Evolutionary conservation across 2,888 invertebrate genomes (phyloP), one percentile per base, ranked within the genome.

Genomic region (Schizaphis graminum): DNA sequence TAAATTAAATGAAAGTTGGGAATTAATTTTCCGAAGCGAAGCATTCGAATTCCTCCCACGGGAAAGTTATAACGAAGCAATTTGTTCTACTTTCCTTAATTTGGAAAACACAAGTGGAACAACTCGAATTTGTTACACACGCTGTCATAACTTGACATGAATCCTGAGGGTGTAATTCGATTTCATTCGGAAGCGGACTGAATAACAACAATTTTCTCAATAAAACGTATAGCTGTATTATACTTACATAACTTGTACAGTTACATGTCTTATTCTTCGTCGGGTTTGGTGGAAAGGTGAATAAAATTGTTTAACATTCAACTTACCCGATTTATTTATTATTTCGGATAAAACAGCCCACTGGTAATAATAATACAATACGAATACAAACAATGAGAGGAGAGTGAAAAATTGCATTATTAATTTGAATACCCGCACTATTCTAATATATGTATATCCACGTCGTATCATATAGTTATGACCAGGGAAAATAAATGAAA

Each of bases 1-100:
- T 89, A 85, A 93, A 93, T 90, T 90, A 90, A 90, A 93, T 35
- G 56, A 93, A 89, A 89, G 93, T 89, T 85, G 89, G 28, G 93
- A 93, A 93, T 93, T 93, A 89, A 93, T 93, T 93, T 93, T 93
- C 93, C 57, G 24, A 77, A 89, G 92, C 92, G 92, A 26, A 85
- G 41, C 67, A 77, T 89, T 88, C 67, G 86, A 86, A 91, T 92
- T 61, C 86, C 61, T 92, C 87, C 93, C 93, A 16, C 93, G 89
- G 93, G 93, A 91, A 94, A 94, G 86, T 94, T 91, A 90, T 91
- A 94, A 94, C 93, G 90, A 94, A 94, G 90, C 93, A 86, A 94
- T 94, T 94, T 86, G 93, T 94, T 94, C 56, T 61, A 28, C 44
- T 85, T 49, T 89, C 93, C 93, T 89, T 93, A 93, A 89, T 93